Conservation (phyloP, 2,113 vertebrate species). For the Neotragus moschatus region DNA sequence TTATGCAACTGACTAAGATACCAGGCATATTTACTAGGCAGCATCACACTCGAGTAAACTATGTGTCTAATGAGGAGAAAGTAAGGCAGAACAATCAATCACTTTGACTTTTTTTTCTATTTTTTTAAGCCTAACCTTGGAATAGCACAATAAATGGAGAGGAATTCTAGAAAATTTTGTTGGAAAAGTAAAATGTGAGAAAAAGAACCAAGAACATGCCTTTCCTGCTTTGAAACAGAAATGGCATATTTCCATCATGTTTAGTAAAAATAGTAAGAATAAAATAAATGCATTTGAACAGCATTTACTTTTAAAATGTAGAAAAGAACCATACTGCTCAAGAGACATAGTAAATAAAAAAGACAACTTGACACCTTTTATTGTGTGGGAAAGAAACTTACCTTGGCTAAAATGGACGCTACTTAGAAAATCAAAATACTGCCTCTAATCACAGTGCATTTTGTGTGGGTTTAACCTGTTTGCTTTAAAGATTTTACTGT, state of each 20-base stretch:
- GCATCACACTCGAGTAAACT: not conserved
- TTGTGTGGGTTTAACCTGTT: conserved; percentile 15
- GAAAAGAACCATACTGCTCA: not conserved
- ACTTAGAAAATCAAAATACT: conserved; percentile 37
- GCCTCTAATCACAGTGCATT: conserved; percentile 1
- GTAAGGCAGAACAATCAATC: not conserved
- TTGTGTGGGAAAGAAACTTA: not conserved
- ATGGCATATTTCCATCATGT: not conserved
- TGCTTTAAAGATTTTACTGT: conserved; percentile 34
- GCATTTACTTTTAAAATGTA: not conserved
- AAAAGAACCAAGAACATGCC: not conserved
- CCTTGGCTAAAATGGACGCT: conserved; percentile 42
- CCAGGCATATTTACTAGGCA: not conserved
- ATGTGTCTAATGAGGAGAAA: not conserved
- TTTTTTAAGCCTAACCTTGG: not conserved
- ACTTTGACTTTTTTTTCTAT: not conserved
- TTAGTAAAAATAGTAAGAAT: conserved; percentile 6
- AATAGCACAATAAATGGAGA: not conserved
- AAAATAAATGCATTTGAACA: not conserved
- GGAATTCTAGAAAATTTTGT: not conserved
- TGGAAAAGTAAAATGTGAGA: conserved; percentile 11
- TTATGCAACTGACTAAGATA: not conserved
- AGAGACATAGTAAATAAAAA: not conserved
- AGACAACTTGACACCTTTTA: not conserved
- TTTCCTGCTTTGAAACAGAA: not conserved